These are phyloP conservation scores for Pholis gunnellus DNA, from an alignment of 2,113 vertebrate genomes.

Conservation along the genomic window DNA sequence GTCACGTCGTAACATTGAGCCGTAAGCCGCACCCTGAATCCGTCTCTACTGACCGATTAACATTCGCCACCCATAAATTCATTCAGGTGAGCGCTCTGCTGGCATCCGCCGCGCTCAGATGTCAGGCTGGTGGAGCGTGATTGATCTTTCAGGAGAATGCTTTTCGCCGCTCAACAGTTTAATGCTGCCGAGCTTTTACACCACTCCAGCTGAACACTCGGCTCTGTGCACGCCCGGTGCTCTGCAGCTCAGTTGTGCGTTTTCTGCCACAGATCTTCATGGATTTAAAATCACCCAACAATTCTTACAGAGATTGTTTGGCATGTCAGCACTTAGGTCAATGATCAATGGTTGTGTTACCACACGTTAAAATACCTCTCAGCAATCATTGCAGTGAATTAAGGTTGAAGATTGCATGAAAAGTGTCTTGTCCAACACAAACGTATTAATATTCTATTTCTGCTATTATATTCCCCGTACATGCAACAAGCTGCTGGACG, in stretches of 20 bases:
- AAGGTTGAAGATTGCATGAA: not conserved
- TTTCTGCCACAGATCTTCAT: not conserved
- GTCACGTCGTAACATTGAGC: not conserved
- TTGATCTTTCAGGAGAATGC: conserved; percentile 19
- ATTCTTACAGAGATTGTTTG: conserved; percentile 8
- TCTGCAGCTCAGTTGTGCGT: not conserved
- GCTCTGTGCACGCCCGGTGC: not conserved
- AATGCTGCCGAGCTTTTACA: not conserved
- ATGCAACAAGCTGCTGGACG: too few species aligned
- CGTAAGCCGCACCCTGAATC: not conserved
- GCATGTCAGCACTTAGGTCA: not conserved
- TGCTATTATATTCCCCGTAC: too few species aligned
- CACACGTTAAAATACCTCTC: not conserved
- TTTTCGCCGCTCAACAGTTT: not conserved
- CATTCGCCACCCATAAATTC: not conserved
- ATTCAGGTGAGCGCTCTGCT: not conserved
- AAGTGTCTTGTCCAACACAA: too few species aligned
- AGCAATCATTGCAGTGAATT: not conserved
- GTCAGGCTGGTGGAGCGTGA: not conserved
- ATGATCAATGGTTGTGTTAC: not conserved
- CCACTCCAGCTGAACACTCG: not conserved
- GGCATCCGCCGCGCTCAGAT: not conserved
- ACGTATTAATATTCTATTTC: too few species aligned
- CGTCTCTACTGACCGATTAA: not conserved
- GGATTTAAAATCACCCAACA: not conserved